These are phyloP conservation scores for Rotaria magnacalcarata DNA, from an alignment of 2,888 invertebrate species.

Conservation along the genomic window DNA sequence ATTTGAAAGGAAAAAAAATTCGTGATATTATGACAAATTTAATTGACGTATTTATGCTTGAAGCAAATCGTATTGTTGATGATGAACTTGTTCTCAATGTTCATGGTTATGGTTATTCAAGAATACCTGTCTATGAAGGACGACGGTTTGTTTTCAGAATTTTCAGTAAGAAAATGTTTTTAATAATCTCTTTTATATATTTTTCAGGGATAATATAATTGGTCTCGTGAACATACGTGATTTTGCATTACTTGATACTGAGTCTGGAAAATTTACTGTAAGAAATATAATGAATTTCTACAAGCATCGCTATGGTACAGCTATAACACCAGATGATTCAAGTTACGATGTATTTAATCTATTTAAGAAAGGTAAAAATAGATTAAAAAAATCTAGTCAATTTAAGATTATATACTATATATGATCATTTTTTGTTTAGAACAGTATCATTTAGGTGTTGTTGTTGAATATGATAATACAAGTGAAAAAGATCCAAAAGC, in stretches of 20 bases:
- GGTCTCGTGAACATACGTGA: conserved; percentile 43
- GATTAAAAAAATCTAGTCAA: background rate
- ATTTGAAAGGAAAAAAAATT: conserved; percentile 10
- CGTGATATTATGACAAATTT: conserved; percentile 22
- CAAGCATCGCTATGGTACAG: conserved; percentile 38
- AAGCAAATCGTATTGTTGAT: conserved; percentile 31
- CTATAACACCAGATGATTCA: background rate
- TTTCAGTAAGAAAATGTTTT: background rate
- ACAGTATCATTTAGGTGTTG: conserved; percentile 30
- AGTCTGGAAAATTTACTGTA: conserved; percentile 43
- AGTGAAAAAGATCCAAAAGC: conserved; percentile 42
- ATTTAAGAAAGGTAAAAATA: conserved; percentile 5
- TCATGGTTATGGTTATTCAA: conserved; percentile 35
- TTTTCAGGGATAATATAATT: conserved; percentile 39
- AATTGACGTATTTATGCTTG: conserved; percentile 34
- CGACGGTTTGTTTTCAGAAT: background rate
- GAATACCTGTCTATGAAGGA: conserved; percentile 37
- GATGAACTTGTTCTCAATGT: conserved; percentile 12
- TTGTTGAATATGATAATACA: conserved; percentile 25
- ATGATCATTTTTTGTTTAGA: background rate
- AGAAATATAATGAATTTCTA: conserved; percentile 42
- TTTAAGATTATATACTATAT: background rate
- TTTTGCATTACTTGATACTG: conserved; percentile 42
- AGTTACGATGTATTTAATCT: conserved; percentile 35
- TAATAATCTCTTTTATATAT: background rate